Conservation (phyloP, 2,797 vertebrate species). For the Loris lydekkerianus region DNA sequence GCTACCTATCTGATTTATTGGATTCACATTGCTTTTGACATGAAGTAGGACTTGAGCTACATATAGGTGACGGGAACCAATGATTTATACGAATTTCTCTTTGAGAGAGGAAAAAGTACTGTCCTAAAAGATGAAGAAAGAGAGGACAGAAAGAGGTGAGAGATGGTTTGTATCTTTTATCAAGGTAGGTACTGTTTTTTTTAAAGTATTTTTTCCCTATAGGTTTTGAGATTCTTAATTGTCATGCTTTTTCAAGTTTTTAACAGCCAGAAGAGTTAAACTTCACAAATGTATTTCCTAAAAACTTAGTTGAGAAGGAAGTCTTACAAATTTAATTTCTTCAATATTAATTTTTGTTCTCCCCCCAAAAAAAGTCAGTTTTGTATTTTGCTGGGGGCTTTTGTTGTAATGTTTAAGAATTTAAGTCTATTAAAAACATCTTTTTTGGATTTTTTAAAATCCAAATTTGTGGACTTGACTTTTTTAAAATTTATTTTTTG, state of each 20-base stretch:
- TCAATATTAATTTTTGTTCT: constrained; percentile 1
- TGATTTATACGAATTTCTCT: constrained; percentile 44
- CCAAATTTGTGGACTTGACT: background rate
- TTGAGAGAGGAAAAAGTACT: constrained; percentile 38
- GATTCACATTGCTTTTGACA: constrained; percentile 14
- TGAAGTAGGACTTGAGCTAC: constrained; percentile 35
- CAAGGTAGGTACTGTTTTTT: background rate
- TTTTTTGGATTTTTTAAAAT: constrained; percentile 48
- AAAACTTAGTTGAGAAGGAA: background rate
- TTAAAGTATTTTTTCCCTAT: background rate
- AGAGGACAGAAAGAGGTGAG: background rate
- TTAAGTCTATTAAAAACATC: background rate
- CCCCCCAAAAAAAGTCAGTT: background rate
- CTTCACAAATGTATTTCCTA: constrained; percentile 35
- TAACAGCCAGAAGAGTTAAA: constrained; percentile 5
- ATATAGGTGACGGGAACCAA: background rate
- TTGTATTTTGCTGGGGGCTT: background rate
- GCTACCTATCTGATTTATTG: constrained; percentile 24
- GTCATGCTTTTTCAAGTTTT: constrained; percentile 6
- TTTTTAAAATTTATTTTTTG: constrained; percentile 33
- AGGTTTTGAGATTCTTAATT: constrained; percentile 35
- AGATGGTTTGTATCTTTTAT: background rate
- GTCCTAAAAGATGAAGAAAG: background rate
- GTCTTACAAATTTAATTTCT: constrained; percentile 33
- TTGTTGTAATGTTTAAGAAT: constrained; percentile 37